These are phyloP conservation scores for Chironomus riparius DNA, from an alignment of 2,888 invertebrate genomes.

Conservation along the genomic window DNA sequence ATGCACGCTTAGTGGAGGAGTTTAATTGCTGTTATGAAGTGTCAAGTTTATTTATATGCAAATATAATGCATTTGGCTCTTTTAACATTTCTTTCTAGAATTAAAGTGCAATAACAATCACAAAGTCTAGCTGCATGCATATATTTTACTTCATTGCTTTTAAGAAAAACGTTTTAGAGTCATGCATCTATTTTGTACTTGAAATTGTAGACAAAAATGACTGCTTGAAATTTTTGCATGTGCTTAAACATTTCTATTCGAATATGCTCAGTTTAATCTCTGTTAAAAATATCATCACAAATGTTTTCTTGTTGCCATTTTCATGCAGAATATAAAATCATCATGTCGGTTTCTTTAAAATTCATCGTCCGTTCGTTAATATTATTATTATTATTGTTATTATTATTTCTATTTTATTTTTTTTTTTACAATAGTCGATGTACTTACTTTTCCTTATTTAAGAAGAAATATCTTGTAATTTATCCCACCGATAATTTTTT, in stretches of 20 bases:
- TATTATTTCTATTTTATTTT: background rate
- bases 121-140: too few species aligned
- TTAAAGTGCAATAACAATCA: too few species aligned
- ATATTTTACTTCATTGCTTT: too few species aligned
- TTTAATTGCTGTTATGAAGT: constrained; percentile 25
- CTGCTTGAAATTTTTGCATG: too few species aligned
- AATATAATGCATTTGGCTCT: background rate
- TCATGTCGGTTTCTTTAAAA: background rate
- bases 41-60: constrained; percentile 26
- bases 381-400: background rate
- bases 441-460: background rate
- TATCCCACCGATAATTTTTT: constrained; percentile 10
- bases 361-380: background rate
- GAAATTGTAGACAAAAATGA: background rate
- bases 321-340: background rate
- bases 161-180: too few species aligned
- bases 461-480: background rate
- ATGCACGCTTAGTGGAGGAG: constrained; percentile 16
- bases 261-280: too few species aligned
- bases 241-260: too few species aligned
- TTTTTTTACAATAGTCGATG: background rate
- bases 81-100: too few species aligned
- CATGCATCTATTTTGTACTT: background rate
- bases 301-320: background rate
- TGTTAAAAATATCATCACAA: too few species aligned